Base-by-base conservation (phyloP, 2,888 invertebrate species). In the Synanthedon myopaeformis region DNA sequence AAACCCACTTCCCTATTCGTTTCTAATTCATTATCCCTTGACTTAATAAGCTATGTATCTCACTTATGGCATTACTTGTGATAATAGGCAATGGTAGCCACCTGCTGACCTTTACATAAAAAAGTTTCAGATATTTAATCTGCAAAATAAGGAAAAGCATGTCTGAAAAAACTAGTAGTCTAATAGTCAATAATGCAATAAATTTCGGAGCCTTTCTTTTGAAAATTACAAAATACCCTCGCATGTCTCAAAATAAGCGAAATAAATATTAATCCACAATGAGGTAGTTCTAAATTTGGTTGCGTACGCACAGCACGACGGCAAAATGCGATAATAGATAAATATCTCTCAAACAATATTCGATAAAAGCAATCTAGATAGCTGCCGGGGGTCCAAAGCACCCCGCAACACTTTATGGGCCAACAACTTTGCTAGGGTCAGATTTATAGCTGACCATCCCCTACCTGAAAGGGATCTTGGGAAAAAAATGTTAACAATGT, bases 341-440 rank as follows among this genome's bases (percentile, higher is more conserved):
- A 45, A 14, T n/a, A 45, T 45, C 45, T 13, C 45, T 67, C 66
- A 65, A 63, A 65, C 72, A 70, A 73, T 71, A 77, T 76, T 76
- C 72, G 77, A 76, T 79, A 78, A 74, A 80, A 78, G 75, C 78
- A 80, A 81, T 82, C 79, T 66, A 72, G 77, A 73, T 76, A 72
- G 67, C 75, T 63, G 69, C 52, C 61, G 60, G 67, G 68, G 66
- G 64, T 61, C 65, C 67, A 63, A 56, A 61, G 65, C 67, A 66
- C 66, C 69, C 62, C 41, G 45, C 56, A 51, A 59, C 68, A 72
- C 62, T 82, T 80, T 81, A 81, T 76, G 74, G 69, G 61, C 65
- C 68, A 63, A 74, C 74, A 76, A 78, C 65, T 76, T 78, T 74
- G 78, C 70, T 69, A 71, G 67, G 74, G 74, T 75, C 61, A 69